These are phyloP conservation scores for Hemicrepidius hirtus DNA, from an alignment of 2,888 invertebrate genomes.

Conservation along the genomic window DNA sequence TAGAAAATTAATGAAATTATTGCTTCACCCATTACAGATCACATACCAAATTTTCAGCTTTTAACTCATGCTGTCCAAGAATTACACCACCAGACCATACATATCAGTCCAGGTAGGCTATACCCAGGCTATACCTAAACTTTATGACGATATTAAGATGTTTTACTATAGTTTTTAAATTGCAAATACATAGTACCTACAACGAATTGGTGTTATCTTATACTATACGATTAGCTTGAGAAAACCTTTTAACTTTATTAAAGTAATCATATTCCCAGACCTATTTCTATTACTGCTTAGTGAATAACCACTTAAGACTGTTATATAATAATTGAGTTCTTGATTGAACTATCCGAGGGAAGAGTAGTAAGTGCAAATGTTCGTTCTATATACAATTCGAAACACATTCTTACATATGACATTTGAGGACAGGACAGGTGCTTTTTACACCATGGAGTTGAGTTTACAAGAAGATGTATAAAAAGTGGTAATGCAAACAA, in stretches of 20 bases:
- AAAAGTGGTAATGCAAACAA: slow-evolving; percentile 42
- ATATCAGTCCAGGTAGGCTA: no score
- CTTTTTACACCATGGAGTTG: slow-evolving; percentile 1
- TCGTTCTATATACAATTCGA: slow-evolving; percentile 40
- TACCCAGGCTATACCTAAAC: no score
- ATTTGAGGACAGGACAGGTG: slow-evolving; percentile 41
- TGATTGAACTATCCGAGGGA: slow-evolving; percentile 57
- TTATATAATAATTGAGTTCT: slow-evolving; percentile 62
- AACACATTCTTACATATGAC: slow-evolving; percentile 23
- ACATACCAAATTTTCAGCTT: no score
- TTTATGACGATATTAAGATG: no score
- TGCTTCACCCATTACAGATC: no score
- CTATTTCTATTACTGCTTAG: slow-evolving; percentile 59
- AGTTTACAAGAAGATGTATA: slow-evolving; percentile 19
- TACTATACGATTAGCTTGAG: slow-evolving; percentile 42
- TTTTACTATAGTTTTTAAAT: no score
- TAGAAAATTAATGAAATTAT: no score
- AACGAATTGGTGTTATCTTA: slow-evolving; percentile 33
- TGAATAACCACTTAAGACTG: slow-evolving; percentile 61
- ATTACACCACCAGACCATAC: no score
- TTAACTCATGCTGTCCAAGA: no score
- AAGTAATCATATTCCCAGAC: slow-evolving; percentile 59
- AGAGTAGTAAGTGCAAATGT: slow-evolving; percentile 49
- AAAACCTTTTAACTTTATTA: slow-evolving; percentile 53
- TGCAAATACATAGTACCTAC: slow-evolving; percentile 38